Base-by-base conservation (phyloP, 1,140 invertebrate genomes). In the Heliothis subflexa region DNA sequence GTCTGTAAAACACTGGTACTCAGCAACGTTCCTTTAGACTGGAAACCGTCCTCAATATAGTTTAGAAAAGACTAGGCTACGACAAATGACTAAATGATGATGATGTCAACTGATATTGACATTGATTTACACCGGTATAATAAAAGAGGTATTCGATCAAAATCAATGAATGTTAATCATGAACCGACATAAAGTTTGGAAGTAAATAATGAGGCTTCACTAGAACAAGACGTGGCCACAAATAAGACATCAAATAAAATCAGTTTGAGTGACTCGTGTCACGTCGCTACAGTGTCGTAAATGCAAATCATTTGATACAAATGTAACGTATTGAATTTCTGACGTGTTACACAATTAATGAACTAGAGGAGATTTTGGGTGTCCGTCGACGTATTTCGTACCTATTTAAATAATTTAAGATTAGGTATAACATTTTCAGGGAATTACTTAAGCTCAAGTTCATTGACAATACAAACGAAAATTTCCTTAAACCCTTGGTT, bases 201-300 rank as follows among this genome's bases (percentile, higher is more conserved):
- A 71, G 66, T 71, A 28, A 71, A 71, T 52, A 71, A 71, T 57
- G n/a, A 28, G 54, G 50, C 11, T 28, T 45, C 50, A 55, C 54
- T 40, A 25, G 49, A 68, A 68, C 49, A 68, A 62, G 14, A 7
- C 21, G 3, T 14, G 47, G 21, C 3, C 28, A 49, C 40, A 71
- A 78, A 55, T 59, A 71, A 78, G 78, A 73, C 70, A 73, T 78
- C 78, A 78, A 72, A 73, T 78, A 72, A 73, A 72, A 11, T 21
- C 2, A 16, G 55, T 14, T 74, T 74, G 72, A 74, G 52, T 74
- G 72, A 57, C 40, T 61, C 40, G 45, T 28, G 55, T 59, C 72
- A 16, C n/a, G n/a, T n/a, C 14, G 2, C 50, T 3, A 3, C 13
- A 28, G 18, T 16, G 28, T 50, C 55, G 55, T 68, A 64, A 72